Evolutionary conservation across 2,888 invertebrate species (phyloP).

Genomic region (Gymnoscelis rufifasciata): DNA sequence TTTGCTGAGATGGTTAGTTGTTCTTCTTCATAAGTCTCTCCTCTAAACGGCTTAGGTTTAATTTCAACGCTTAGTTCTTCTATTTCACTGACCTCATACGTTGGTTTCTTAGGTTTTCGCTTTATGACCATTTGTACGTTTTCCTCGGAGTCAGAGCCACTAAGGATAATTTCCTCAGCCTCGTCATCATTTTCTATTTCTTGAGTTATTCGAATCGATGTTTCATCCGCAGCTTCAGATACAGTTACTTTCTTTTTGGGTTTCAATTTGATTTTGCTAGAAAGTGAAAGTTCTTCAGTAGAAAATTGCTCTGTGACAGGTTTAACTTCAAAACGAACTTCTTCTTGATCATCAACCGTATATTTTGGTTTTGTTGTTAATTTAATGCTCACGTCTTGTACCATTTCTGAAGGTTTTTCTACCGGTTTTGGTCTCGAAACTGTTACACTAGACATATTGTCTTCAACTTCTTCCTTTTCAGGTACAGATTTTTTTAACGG

Average conservation of each 20-base stretch:
- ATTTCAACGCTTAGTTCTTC: conserved; percentile 80
- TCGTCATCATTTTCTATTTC: conserved; percentile 82
- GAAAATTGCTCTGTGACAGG: conserved; percentile 71
- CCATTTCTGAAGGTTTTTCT: conserved; percentile 69
- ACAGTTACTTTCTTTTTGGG: conserved; percentile 80
- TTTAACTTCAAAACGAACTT: conserved; percentile 67
- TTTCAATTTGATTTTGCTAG: conserved; percentile 84
- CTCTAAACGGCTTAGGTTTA: conserved; percentile 62
- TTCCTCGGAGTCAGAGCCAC: conserved; percentile 81
- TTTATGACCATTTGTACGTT: conserved; percentile 73
- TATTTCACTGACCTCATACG: conserved; percentile 81
- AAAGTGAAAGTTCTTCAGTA: conserved; percentile 85
- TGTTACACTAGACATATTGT: conserved; percentile 59
- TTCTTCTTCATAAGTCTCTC: conserved; percentile 81
- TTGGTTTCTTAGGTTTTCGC: conserved; percentile 71
- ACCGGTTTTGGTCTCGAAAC: conserved; percentile 50
- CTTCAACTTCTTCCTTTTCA: conserved; percentile 56
- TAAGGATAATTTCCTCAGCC: conserved; percentile 82
- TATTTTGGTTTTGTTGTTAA: conserved; percentile 84
- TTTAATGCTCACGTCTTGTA: conserved; percentile 82
- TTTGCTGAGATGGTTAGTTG: conserved; percentile 84
- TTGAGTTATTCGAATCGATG: conserved; percentile 81
- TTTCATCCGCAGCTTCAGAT: conserved; percentile 84
- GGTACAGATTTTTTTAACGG: conserved; percentile 61
- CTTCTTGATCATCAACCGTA: conserved; percentile 83